phyloP scores from a whole-genome alignment of 2,113 vertebrate genomes.

The Plecotus auritus region DNA sequence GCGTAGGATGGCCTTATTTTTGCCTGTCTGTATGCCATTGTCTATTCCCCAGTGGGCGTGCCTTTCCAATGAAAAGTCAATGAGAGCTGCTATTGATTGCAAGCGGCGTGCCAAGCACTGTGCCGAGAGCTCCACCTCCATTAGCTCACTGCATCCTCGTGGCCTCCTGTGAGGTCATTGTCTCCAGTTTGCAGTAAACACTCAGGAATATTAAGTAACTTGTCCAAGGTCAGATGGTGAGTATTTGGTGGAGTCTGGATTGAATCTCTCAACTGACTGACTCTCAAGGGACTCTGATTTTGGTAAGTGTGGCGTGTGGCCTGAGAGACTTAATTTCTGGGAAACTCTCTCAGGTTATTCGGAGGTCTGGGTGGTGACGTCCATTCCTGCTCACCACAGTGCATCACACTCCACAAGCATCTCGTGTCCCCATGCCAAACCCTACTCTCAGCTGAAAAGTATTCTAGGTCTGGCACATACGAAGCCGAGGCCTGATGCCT shows the following conservation, averaged over 20 bases:
- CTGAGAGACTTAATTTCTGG: not conserved
- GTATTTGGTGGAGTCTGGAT: not conserved
- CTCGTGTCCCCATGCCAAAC: not conserved
- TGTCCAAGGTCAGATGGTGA: not conserved
- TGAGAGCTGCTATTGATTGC: not conserved
- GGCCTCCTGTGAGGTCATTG: not conserved
- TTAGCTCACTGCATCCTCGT: not conserved
- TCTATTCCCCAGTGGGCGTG: not conserved
- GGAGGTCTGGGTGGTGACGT: not conserved
- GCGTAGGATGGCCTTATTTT: not conserved
- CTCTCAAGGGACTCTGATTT: not conserved
- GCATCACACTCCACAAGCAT: not conserved
- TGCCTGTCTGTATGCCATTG: not conserved
- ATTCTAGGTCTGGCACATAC: accelerated
- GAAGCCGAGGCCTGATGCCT: not conserved
- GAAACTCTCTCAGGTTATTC: not conserved
- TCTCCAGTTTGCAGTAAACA: not conserved
- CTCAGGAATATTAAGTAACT: not conserved
- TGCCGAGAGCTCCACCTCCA: not conserved
- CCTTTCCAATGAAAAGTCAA: not conserved
- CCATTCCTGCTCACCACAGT: not conserved
- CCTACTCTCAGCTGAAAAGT: not conserved
- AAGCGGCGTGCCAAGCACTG: not conserved
- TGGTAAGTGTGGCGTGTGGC: not conserved
- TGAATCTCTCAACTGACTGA: not conserved